A percentile compares a stretch with the other conserved stretches of the same genome.
Evolutionary conservation across 2,113 vertebrate species (phyloP).

Genomic region (Platichthys stellatus): DNA sequence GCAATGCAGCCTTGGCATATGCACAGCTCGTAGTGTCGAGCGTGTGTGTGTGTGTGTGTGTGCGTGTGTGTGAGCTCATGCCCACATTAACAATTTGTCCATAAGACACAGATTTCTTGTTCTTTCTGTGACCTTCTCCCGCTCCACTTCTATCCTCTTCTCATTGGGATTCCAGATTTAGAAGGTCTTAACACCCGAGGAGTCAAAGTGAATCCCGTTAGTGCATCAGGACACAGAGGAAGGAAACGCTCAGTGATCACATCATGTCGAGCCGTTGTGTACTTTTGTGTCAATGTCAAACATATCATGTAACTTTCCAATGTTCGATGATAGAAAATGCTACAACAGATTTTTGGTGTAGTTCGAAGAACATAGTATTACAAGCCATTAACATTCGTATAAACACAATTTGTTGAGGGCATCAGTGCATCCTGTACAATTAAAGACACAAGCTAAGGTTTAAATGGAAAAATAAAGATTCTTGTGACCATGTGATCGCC

Average conservation of each 20-base stretch:
- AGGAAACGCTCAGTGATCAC: background rate
- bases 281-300: slow-evolving; percentile 15
- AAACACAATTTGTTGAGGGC: too few relatives aligned
- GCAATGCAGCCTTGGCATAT: slow-evolving; percentile 57
- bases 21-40: slow-evolving; percentile 17
- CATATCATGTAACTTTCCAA: background rate
- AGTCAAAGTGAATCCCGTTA: slow-evolving; percentile 31
- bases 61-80: slow-evolving; percentile 6
- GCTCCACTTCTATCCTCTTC: slow-evolving; percentile 24
- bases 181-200: slow-evolving; percentile 29
- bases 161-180: slow-evolving; percentile 25
- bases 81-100: slow-evolving; percentile 43
- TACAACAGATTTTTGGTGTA: background rate
- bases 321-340: background rate
- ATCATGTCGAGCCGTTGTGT: background rate
- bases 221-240: background rate
- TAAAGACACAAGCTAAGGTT: too few relatives aligned
- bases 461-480: too few relatives aligned
- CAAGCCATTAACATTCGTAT: too few relatives aligned
- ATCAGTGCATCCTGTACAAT: too few relatives aligned
- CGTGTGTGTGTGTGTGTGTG: slow-evolving; percentile 11
- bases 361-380: too few relatives aligned
- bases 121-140: slow-evolving; percentile 58
- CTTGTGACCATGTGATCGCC: too few relatives aligned
- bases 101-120: slow-evolving; percentile 45